Conservation (phyloP, 2,113 vertebrate species). For the Conger conger region DNA sequence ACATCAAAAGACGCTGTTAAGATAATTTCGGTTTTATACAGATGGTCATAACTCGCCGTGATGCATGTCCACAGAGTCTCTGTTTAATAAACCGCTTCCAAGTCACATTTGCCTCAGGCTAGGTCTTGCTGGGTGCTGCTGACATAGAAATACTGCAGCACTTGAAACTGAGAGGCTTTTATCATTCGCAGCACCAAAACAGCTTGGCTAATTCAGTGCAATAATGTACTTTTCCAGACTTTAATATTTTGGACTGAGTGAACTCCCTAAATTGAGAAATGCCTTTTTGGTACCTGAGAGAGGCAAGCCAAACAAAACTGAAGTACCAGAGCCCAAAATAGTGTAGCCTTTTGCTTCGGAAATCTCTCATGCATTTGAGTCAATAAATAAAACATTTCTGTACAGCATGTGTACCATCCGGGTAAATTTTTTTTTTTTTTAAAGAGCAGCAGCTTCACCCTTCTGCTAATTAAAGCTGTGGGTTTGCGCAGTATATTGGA, state of each 20-base stretch:
- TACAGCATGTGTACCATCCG: slow-evolving; percentile 29
- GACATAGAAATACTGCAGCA: slow-evolving; percentile 34
- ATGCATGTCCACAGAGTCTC: slow-evolving; percentile 51
- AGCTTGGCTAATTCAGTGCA: slow-evolving; percentile 12
- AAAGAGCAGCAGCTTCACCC: slow-evolving; percentile 33
- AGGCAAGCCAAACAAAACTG: slow-evolving; percentile 4
- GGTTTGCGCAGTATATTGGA: slow-evolving; percentile 45
- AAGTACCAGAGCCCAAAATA: background rate
- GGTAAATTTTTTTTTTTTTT: too few relatives aligned
- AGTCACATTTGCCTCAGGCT: slow-evolving; percentile 40
- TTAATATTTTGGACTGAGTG: slow-evolving; percentile 1
- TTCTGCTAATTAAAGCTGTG: slow-evolving; percentile 49
- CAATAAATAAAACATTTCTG: background rate
- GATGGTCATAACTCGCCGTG: slow-evolving; percentile 54
- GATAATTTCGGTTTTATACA: slow-evolving; percentile 34
- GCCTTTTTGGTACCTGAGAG: background rate
- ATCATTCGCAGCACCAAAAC: slow-evolving; percentile 14
- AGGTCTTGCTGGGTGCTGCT: slow-evolving; percentile 38
- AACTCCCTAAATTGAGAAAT: slow-evolving; percentile 3
- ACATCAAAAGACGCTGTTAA: background rate
- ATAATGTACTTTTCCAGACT: slow-evolving; percentile 18
- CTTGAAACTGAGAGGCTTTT: slow-evolving; percentile 5
- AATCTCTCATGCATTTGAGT: background rate
- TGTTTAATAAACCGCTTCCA: slow-evolving; percentile 34
- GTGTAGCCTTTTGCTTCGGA: slow-evolving; percentile 17